Base-by-base conservation (phyloP, 2,113 vertebrate species). In the Cricetomys ansorgei region DNA sequence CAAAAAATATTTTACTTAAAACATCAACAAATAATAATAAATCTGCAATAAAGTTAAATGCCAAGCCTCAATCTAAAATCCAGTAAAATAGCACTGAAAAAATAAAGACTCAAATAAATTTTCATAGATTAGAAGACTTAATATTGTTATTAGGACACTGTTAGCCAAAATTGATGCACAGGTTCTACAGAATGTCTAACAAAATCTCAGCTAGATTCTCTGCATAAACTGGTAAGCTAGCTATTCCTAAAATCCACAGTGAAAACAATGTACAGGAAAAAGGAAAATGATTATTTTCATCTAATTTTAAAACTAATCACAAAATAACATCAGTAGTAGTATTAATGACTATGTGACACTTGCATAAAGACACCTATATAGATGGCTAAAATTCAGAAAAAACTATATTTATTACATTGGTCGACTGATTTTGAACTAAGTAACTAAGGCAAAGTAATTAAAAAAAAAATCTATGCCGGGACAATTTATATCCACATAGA, bases 291-390 rank as follows among this genome's bases (percentile, higher is more conserved):
- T 75, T 5, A 43, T 34, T 69, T 69, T 91, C 15, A 64, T 21
- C 37, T 83, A 43, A 88, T 76, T 95, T 91, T 77, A 70, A 91
- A 95, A 75, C 21, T 59, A 90, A 81, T 40, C 67, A 77, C 23
- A 88, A 88, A 73, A 23, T 37, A 80, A 40, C 34, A 57, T 40
- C 53, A 57, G 11, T 55, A 92, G 55, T 67, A 95, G 11, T 31
- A 83, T n/a, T 13, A 53, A n/a, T 83, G 29, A 65, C 27, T 50
- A 21, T 25, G 37, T 77, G 12, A 40, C 7, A 29, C 8, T 86
- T 57, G 19, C 29, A 83, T 55, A 91, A 87, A 50, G 29, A 67
- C 29, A 96, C 8, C 37, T 57, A 12, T 73, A 69, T 4, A 76
- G 40, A 70, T 37, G n/a, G 69, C 64, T 76, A 83, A 91, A 40